Evolutionary conservation across 2,113 vertebrate genomes (phyloP), one percentile per base, ranked within the genome.

Genomic region (Lepus timidus): DNA sequence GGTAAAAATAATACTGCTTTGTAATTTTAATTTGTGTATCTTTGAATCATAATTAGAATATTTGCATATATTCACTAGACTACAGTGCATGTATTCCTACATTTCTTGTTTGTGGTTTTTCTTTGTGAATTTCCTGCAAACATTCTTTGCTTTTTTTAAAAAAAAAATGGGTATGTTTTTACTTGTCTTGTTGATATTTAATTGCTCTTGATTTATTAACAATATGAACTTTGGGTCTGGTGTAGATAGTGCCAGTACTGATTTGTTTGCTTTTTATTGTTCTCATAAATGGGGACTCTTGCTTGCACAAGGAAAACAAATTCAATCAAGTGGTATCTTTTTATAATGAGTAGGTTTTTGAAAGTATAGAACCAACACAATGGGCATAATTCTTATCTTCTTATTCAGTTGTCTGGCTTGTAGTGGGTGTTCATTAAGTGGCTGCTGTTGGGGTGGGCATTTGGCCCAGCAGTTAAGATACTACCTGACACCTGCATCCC

Each of bases 261-360:
- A 44, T 61, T 78, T 17, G 22, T 55, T 86, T 91, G 39, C 39
- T 33, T 92, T 92, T 68, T 55, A n/a, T 86, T 85, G 23, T 85
- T 88, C 4, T 96, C 16, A 29, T 23, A 51, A 23, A 36, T 36
- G 29, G 3, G 20, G 91, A 85, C 16, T 55, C 5, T 81, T 58
- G 1, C 23, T 92, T 76, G 64, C 52, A 25, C 25, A 81, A 51
- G 39, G 62, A 85, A 93, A 95, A 12, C 10, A 78, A 6, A 83
- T 61, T 16, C 51, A 74, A 94, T 9, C 78, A 74, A 84, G 68
- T 11, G 4, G 4, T 74, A n/a, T 67, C 51, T 6, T 52, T 61
- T 80, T 67, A 27, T 49, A 67, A 23, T 31, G 5, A 67, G 52
- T 64, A 39, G 33, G 31, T 9, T 73, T 68, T 17, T 27, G 25